Evolutionary conservation across 2,113 vertebrate genomes (phyloP), one percentile per base, ranked within the genome.

Genomic region (Dendrocopos noguchii): DNA sequence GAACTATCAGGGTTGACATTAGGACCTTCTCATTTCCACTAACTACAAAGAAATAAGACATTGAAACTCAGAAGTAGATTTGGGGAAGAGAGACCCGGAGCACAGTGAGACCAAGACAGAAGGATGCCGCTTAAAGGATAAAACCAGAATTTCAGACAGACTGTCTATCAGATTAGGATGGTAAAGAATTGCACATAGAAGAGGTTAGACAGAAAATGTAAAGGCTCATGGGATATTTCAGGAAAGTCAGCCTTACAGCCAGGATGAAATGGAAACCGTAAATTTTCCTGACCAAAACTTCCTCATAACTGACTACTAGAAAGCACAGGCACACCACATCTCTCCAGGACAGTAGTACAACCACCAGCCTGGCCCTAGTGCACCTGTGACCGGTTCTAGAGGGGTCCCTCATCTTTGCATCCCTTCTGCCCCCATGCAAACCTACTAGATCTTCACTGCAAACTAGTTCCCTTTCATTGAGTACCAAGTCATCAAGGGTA

Each of bases 11-110:
- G 29, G 12, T n/a, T 72, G 61, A 44, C 31, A n/a, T 75, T 57
- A 84, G 73, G 56, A 90, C 20, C 65, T 81, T 82, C 86, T 90
- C 29, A 79, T 82, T 93, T 93, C 63, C n/a, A 61, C 83, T 79
- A 92, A 61, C 80, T 76, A 92, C 59, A 92, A 93, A 94, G 76
- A 94, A 59, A 9, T 12, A 27, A 85, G 47, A 34, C 1, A 1
- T 10, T 64, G 39, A 34, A 90, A 68, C 63, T 81, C 42, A 27
- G 24, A 56, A 25, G 6, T 34, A 68, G 24, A 53, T 84, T 20
- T 61, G 34, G 11, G 19, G 46, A 80, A 15, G 44, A 36, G 71
- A 81, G 50, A 85, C 24, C 20, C 57, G 34, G 17, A 84, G 9
- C 61, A 72, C 9, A 79, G 61, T 22, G 78, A 93, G 65, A 68